Evolutionary conservation across 1,140 invertebrate genomes (phyloP), one percentile per base, ranked within the genome.

Genomic region (Choristoneura fumiferana): DNA sequence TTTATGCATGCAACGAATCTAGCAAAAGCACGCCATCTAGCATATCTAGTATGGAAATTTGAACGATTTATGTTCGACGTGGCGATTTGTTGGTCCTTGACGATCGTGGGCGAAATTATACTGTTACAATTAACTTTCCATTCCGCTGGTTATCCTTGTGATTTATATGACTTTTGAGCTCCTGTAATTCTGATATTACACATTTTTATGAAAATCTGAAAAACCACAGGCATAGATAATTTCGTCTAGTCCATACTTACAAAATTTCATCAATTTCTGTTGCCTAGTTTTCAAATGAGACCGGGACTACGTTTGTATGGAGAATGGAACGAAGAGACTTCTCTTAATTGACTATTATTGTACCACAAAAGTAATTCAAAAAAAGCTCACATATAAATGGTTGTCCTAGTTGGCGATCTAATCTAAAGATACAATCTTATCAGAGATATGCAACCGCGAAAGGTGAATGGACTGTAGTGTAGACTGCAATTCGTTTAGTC

Each of bases 61-160:
- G 2, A 29, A 17, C 43, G 18, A 49, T 49, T 49, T 49, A 49
- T 22, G 22, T 17, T 12, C n/a, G 10, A 6, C 18, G 8, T n/a
- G 22, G 43, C 22, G 43, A 49, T 49, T 49, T 49, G 43, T 29
- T 29, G 12, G 43, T 29, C 43, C 43, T 22, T 49, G 43, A 29
- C 17, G 14, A 6, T 12, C n/a, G 43, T 49, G 43, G 43, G 43
- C 43, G 43, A 29, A 49, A 33, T 49, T 49, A 49, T 49, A 22
- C 43, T 13, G 43, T 49, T 22, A 22, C 43, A 12, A 49, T 49
- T 49, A 49, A 49, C 43, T 49, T 49, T 49, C 43, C 43, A 22
- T 33, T 49, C 43, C 29, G 18, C 14, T 12, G 43, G 10, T 49
- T 49, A 49, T 49, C 43, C 43, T 45, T 45, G 22, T 49, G 43